A percentile compares a stretch with the other conserved stretches of the same genome.
Evolutionary conservation across 2,888 invertebrate species (phyloP).

Genomic region (Lasius platythorax): DNA sequence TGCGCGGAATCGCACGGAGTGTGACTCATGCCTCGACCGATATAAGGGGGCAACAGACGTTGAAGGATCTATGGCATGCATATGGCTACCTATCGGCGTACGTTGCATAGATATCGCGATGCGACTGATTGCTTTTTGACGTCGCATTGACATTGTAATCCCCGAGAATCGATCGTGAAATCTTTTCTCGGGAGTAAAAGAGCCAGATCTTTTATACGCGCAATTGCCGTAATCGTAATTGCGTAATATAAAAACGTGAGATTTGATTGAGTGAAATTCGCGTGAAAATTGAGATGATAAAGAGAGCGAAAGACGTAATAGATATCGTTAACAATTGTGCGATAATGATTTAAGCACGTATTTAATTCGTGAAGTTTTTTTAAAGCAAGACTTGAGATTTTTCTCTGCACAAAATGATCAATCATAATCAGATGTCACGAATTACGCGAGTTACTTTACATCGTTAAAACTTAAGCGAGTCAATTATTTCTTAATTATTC

Average conservation of each 20-base stretch:
- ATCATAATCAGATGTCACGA: too few species aligned
- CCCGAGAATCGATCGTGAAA: neutral
- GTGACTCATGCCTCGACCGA: slow-evolving; percentile 78
- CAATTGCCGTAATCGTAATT: neutral
- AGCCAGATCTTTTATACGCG: neutral
- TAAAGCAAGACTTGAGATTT: neutral
- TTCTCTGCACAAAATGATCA: neutral
- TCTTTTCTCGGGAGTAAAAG: neutral
- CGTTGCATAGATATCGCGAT: slow-evolving; percentile 18
- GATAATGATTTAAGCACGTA: neutral
- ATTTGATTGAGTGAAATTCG: neutral
- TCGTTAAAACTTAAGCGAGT: too few species aligned
- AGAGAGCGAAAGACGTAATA: neutral
- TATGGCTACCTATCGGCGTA: neutral
- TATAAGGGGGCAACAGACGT: slow-evolving; percentile 63
- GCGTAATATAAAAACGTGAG: neutral
- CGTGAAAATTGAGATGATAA: neutral
- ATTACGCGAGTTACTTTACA: too few species aligned
- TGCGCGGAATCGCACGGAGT: slow-evolving; percentile 77
- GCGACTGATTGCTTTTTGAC: slow-evolving; percentile 46
- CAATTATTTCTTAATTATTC: too few species aligned
- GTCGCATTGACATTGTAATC: too few species aligned
- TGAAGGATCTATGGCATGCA: slow-evolving; percentile 49
- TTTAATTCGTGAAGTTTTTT: neutral
- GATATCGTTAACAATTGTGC: neutral